phyloP scores from a whole-genome alignment of 2,797 vertebrate species.

The Rhodeus uyekii region DNA sequence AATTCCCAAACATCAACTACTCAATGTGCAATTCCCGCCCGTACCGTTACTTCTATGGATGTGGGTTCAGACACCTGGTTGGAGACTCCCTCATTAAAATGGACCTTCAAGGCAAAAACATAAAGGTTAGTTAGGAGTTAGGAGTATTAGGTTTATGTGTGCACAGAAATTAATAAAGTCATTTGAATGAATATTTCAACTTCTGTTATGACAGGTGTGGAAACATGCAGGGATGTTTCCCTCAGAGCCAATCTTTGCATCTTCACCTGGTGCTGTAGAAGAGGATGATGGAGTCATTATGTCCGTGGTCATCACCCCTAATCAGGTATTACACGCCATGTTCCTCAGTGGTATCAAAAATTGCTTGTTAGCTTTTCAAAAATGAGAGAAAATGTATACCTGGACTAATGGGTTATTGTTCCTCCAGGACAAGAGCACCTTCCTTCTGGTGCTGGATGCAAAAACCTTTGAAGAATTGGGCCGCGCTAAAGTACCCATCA shows the following conservation, averaged over 20 bases:
- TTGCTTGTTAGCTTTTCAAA: neutral
- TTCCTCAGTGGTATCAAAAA: neutral
- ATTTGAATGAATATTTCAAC: conserved; percentile 20
- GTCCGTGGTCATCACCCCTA: conserved; percentile 86
- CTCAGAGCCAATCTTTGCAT: conserved; percentile 89
- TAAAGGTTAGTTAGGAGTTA: conserved; percentile 73
- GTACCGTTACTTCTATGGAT: conserved; percentile 89
- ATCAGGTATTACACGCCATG: conserved; percentile 70
- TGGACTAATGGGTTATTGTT: neutral
- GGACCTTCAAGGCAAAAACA: conserved; percentile 80
- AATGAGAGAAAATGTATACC: neutral
- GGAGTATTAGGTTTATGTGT: neutral
- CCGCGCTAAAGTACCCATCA: conserved; percentile 76
- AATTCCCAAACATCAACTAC: conserved; percentile 93
- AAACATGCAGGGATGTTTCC: conserved; percentile 84
- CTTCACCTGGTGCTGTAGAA: conserved; percentile 76
- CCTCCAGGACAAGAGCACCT: conserved; percentile 76
- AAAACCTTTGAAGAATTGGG: conserved; percentile 79
- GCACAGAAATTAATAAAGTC: neutral
- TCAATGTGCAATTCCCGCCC: conserved; percentile 75
- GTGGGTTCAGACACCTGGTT: conserved; percentile 87
- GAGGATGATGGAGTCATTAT: conserved; percentile 89
- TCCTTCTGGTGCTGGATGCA: conserved; percentile 82
- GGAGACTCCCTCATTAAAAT: conserved; percentile 88
- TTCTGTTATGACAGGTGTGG: conserved; percentile 79